Conservation (phyloP, 2,113 vertebrate genomes). For the Pomatorhinus ruficollis region DNA sequence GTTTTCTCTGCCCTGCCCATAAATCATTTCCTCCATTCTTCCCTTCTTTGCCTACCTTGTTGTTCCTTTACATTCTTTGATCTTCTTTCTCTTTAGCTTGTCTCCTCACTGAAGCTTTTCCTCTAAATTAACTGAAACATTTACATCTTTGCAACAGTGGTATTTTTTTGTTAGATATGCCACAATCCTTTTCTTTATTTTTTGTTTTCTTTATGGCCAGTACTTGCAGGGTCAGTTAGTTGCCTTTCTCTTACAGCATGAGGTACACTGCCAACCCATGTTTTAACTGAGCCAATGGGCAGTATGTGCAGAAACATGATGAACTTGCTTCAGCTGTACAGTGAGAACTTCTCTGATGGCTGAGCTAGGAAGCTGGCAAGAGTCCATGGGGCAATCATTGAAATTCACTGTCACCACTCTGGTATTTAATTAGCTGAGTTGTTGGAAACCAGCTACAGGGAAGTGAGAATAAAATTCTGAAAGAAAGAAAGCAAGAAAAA, state of each 20-base stretch:
- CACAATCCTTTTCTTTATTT: background rate
- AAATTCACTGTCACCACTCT: conserved; percentile 72
- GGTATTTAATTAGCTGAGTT: conserved; percentile 77
- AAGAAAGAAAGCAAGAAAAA: conserved; percentile 6
- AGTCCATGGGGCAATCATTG: conserved; percentile 43
- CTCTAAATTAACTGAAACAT: background rate
- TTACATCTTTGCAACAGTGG: background rate
- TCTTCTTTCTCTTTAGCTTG: background rate
- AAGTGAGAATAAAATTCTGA: conserved; percentile 37
- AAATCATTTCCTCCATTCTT: background rate
- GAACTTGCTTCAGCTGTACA: conserved; percentile 1
- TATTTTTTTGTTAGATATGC: background rate
- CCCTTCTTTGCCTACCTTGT: background rate
- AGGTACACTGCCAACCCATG: background rate
- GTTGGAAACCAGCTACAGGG: conserved; percentile 49
- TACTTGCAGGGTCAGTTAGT: background rate
- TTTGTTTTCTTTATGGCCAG: background rate
- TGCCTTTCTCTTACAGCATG: background rate
- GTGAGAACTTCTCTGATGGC: background rate
- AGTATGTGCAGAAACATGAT: background rate
- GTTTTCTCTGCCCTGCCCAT: background rate
- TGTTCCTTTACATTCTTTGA: background rate
- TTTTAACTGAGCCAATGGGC: background rate
- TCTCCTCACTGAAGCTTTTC: background rate
- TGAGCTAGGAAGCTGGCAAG: conserved; percentile 35